A percentile compares a stretch with the other conserved stretches of the same genome.
phyloP scores from a whole-genome alignment of 1,140 invertebrate species.

The Propsilocerus akamusi region DNA sequence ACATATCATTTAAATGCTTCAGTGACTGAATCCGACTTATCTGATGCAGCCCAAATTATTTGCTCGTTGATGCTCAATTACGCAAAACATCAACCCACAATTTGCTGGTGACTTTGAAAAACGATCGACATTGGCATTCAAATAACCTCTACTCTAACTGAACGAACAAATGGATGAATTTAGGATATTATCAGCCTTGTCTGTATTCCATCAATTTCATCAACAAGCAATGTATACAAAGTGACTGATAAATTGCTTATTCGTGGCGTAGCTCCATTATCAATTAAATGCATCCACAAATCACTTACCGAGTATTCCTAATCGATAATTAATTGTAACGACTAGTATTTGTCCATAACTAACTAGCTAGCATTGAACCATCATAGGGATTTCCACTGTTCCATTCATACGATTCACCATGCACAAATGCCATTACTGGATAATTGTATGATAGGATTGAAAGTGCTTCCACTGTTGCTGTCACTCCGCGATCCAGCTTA shows the following conservation, averaged over 20 bases:
- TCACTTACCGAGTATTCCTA: constrained; percentile 82
- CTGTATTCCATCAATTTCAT: neutral
- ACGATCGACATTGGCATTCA: constrained; percentile 71
- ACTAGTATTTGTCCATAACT: constrained; percentile 85
- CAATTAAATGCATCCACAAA: too few species aligned
- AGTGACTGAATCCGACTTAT: too few species aligned
- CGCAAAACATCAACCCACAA: constrained; percentile 86
- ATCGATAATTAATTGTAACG: constrained; percentile 91
- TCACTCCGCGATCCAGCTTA: constrained; percentile 5
- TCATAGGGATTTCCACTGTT: constrained; percentile 93
- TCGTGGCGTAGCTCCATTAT: too few species aligned
- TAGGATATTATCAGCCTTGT: too few species aligned
- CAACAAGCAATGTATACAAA: neutral
- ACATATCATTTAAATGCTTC: too few species aligned
- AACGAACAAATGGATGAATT: too few species aligned
- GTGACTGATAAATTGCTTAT: constrained; percentile 5
- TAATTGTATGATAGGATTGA: constrained; percentile 33
- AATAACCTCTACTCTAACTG: constrained; percentile 57
- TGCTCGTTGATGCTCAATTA: constrained; percentile 77
- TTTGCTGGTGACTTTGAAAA: constrained; percentile 53
- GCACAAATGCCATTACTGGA: constrained; percentile 87
- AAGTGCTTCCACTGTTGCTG: constrained; percentile 5
- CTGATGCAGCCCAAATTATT: too few species aligned
- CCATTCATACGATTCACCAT: constrained; percentile 93
- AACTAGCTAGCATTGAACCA: constrained; percentile 77